Conservation (phyloP, 2,797 vertebrate species). For the Scyliorhinus canicula region DNA sequence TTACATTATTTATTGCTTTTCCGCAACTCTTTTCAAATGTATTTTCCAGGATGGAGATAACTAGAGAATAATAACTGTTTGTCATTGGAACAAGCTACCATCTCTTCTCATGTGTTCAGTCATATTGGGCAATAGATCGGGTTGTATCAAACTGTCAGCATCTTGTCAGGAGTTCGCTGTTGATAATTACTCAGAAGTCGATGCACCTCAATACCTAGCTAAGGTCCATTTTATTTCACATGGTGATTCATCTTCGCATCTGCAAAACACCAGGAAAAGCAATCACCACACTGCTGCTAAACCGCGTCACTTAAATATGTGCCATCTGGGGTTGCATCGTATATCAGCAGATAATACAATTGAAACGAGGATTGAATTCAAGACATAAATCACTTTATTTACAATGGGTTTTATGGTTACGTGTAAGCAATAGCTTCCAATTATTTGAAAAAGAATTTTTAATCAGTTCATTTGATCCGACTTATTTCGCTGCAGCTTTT, state of each 20-base stretch:
- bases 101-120: not conserved
- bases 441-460: not conserved
- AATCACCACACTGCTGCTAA: not conserved
- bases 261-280: not conserved
- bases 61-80: not conserved
- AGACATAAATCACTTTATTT: not conserved
- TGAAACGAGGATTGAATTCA: not conserved
- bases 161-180: not conserved
- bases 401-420: not conserved
- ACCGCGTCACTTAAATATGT: not conserved
- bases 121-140: not conserved
- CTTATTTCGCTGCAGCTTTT: not conserved
- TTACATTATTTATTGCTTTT: not conserved
- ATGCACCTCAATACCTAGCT: not conserved
- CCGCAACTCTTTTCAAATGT: not conserved
- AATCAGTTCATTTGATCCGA: not conserved
- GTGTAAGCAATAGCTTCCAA: not conserved
- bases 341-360: not conserved
- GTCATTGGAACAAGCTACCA: not conserved
- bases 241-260: not conserved
- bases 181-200: conserved; percentile 12
- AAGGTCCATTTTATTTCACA: not conserved
- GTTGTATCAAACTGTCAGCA: not conserved
- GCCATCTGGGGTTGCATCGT: not conserved
- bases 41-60: not conserved